phyloP scores from a whole-genome alignment of 2,888 invertebrate genomes.

The Octonoba sinensis region DNA sequence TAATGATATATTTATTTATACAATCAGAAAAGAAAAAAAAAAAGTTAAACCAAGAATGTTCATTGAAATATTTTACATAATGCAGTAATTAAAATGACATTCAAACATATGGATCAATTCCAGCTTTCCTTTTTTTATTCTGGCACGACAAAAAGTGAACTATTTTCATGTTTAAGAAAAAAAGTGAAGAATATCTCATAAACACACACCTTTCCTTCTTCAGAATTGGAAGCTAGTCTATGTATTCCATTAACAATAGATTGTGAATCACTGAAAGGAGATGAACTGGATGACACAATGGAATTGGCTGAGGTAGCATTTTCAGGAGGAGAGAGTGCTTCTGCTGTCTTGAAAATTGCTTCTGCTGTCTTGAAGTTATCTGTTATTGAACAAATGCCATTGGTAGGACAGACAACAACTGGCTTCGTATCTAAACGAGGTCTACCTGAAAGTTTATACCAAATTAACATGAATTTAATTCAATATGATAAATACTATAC shows the following conservation, averaged over 20 bases:
- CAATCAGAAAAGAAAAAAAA: too few relatives aligned
- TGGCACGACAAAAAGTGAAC: too few relatives aligned
- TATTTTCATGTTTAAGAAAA: too few relatives aligned
- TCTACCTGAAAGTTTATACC: slow-evolving; percentile 33
- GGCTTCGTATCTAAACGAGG: slow-evolving; percentile 58
- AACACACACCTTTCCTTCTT: slow-evolving; percentile 47
- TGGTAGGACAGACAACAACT: slow-evolving; percentile 21
- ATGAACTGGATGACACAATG: slow-evolving; percentile 33
- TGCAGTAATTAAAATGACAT: too few relatives aligned
- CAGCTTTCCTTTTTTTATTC: too few relatives aligned
- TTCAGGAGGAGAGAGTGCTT: slow-evolving; percentile 16
- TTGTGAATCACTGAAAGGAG: slow-evolving; percentile 31
- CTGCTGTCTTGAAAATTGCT: not conserved
- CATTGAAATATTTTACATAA: too few relatives aligned
- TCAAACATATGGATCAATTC: too few relatives aligned
- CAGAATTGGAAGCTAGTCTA: slow-evolving; percentile 13
- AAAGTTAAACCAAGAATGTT: too few relatives aligned
- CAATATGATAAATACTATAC: too few relatives aligned
- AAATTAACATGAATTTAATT: too few relatives aligned
- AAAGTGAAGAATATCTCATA: too few relatives aligned
- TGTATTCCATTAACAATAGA: slow-evolving; percentile 57
- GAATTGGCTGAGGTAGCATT: slow-evolving; percentile 20
- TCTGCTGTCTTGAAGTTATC: not conserved
- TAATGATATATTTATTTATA: too few relatives aligned
- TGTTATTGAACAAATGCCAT: slow-evolving; percentile 23